Evolutionary conservation across 2,797 vertebrate genomes (phyloP).

Genomic region (Pseudomugil gertrudae): DNA sequence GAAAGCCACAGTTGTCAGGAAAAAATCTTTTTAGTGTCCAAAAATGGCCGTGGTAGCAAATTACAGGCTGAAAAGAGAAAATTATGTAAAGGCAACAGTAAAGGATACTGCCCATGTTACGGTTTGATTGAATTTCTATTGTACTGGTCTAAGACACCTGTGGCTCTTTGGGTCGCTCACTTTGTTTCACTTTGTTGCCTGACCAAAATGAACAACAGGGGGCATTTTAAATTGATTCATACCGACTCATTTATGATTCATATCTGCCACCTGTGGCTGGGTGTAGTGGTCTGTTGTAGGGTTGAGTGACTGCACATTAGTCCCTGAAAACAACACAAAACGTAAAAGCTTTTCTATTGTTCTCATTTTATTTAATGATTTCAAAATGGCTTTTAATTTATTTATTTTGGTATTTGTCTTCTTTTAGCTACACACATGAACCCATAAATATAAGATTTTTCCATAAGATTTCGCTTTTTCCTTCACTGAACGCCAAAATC

Average conservation of each 20-base stretch:
- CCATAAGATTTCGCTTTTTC: not conserved
- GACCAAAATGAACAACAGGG: constrained; percentile 58
- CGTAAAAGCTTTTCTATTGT: constrained; percentile 36
- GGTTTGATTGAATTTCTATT: constrained; percentile 68
- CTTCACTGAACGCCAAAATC: not conserved
- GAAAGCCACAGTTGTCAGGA: constrained; percentile 51
- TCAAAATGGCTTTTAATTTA: not conserved
- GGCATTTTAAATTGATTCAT: constrained; percentile 71
- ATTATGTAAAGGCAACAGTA: constrained; percentile 58
- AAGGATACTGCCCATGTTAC: constrained; percentile 60
- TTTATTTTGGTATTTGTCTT: constrained; percentile 11
- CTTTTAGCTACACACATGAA: constrained; percentile 8
- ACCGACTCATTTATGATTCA: constrained; percentile 75
- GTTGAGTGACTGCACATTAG: constrained; percentile 41
- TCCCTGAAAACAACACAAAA: constrained; percentile 11
- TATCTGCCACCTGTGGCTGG: constrained; percentile 72
- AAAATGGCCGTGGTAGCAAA: constrained; percentile 52
- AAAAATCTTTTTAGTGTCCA: constrained; percentile 50
- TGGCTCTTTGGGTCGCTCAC: constrained; percentile 54
- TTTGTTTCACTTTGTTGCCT: constrained; percentile 67
- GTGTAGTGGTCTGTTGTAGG: constrained; percentile 42
- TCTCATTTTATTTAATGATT: constrained; percentile 20
- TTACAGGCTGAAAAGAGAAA: constrained; percentile 50
- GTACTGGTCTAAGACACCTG: constrained; percentile 65
- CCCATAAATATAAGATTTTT: not conserved